Evolutionary conservation across 1,140 invertebrate species (phyloP).

Genomic region (Euwallacea similis): DNA sequence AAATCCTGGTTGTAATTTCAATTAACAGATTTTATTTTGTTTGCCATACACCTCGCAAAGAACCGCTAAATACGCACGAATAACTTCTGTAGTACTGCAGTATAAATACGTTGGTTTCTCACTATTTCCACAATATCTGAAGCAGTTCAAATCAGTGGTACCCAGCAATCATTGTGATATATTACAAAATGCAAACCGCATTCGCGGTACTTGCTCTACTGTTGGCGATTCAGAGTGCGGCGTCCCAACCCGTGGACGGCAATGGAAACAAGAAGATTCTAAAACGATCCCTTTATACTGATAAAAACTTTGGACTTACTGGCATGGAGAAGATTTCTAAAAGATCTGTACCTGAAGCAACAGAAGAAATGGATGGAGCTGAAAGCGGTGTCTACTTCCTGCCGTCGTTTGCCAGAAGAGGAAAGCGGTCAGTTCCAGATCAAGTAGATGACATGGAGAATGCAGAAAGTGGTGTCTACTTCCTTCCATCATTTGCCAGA

Average conservation of each 20-base stretch:
- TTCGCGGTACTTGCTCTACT: constrained; percentile 17
- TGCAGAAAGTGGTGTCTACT: constrained; percentile 28
- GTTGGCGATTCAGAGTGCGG: neutral
- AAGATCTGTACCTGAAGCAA: constrained; percentile 18
- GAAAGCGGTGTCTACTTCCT: constrained; percentile 33
- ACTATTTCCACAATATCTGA: constrained; percentile 2
- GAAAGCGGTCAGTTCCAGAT: constrained; percentile 27
- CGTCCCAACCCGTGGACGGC: constrained; percentile 9
- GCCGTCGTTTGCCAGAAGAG: constrained; percentile 35
- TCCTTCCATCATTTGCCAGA: constrained; percentile 38
- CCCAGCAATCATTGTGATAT: neutral
- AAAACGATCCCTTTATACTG: constrained; percentile 38
- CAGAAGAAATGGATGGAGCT: constrained; percentile 24
- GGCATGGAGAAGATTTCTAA: constrained; percentile 41
- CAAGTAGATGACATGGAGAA: constrained; percentile 26
- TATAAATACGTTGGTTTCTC: neutral
- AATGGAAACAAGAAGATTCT: constrained; percentile 20
- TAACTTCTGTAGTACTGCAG: neutral
- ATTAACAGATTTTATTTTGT: neutral
- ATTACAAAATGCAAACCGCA: constrained; percentile 28
- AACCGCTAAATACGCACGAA: neutral
- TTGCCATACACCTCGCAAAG: neutral
- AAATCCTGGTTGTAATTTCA: no score
- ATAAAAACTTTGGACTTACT: constrained; percentile 28
- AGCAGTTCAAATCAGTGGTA: constrained; percentile 20